phyloP scores from a whole-genome alignment of 2,797 vertebrate genomes.

The Hylomyscus alleni region DNA sequence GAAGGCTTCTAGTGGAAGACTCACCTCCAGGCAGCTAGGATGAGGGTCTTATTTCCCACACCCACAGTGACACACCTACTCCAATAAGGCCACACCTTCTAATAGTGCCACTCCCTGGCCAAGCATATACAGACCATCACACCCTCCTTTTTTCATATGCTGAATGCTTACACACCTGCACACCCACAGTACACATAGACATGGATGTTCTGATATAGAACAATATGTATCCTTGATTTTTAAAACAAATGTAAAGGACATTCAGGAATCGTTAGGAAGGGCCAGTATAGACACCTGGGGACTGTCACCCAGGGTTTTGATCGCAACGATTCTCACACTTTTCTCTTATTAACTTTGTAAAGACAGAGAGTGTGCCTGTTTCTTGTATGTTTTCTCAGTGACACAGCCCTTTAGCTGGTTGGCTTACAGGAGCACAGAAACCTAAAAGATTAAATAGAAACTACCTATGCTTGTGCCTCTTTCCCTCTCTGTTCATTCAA shows the following conservation, averaged over 20 bases:
- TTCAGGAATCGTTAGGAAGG: neutral
- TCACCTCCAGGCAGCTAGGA: neutral
- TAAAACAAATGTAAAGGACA: slow-evolving; percentile 1
- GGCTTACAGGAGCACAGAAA: neutral
- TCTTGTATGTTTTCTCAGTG: neutral
- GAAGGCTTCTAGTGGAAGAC: neutral
- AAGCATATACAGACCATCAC: neutral
- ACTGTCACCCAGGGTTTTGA: neutral
- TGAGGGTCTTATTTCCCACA: neutral
- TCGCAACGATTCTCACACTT: neutral
- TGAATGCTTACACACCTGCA: neutral
- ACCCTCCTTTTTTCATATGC: neutral
- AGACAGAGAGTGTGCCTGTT: neutral
- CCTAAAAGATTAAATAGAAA: neutral
- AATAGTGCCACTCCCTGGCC: neutral
- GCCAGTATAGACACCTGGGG: neutral
- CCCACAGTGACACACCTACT: neutral
- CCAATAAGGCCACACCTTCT: neutral
- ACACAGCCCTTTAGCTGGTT: neutral
- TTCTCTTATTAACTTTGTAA: neutral
- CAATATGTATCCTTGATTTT: neutral
- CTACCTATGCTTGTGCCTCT: rapidly evolving
- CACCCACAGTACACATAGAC: rapidly evolving
- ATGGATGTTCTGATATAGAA: neutral
- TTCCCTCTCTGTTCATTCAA: neutral